Evolutionary conservation across 1,140 invertebrate genomes (phyloP).

Genomic region (Meloidogyne exigua): DNA sequence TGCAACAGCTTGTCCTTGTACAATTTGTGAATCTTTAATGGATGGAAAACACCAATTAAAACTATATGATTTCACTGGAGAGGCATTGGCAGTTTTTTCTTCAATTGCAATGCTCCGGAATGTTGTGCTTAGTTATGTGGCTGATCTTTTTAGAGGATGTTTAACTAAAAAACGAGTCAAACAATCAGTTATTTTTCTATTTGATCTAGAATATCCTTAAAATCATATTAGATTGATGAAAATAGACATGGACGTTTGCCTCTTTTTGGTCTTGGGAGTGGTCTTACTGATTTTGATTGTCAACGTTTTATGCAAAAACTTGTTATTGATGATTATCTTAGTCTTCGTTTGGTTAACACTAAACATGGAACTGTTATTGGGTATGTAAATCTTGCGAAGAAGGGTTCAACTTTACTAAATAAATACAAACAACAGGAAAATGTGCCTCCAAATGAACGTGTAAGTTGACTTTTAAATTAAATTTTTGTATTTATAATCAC

Average conservation of each 20-base stretch:
- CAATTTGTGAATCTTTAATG: constrained; percentile 6
- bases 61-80: constrained; percentile 6
- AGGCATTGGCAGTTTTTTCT: constrained; percentile 14
- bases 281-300: constrained; percentile 25
- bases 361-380: constrained; percentile 23
- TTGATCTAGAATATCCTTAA: not conserved
- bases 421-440: not conserved
- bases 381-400: constrained; percentile 16
- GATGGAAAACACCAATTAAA: not conserved
- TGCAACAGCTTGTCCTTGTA: constrained; percentile 12
- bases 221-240: constrained; percentile 17
- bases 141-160: constrained; percentile 28
- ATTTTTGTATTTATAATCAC: too few relatives aligned
- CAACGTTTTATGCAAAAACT: constrained; percentile 29
- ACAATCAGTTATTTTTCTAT: not conserved
- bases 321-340: constrained; percentile 32
- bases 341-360: constrained; percentile 1
- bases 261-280: constrained; percentile 17
- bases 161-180: constrained; percentile 21
- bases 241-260: constrained; percentile 29
- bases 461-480: not conserved
- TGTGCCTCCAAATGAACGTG: not conserved
- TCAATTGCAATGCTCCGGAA: constrained; percentile 3
- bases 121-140: constrained; percentile 9
- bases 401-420: constrained; percentile 12